Conservation (phyloP, 2,888 invertebrate genomes). For the Eudemis profundana region DNA sequence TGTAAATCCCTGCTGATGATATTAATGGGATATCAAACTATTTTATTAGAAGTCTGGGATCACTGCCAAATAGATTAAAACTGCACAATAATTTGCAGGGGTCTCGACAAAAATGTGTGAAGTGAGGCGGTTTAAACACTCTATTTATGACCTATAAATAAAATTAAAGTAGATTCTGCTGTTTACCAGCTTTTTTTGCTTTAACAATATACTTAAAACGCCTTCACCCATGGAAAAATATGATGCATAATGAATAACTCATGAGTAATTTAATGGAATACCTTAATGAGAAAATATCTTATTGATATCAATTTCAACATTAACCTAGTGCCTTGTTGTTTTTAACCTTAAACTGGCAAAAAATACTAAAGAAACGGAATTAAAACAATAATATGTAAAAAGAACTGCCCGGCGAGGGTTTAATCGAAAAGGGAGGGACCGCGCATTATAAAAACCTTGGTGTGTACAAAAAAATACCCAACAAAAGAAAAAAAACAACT, state of each 20-base stretch:
- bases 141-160: too few species aligned
- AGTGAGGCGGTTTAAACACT: too few species aligned
- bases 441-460: conserved; percentile 7
- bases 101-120: too few species aligned
- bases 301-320: background rate
- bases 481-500: conserved; percentile 14
- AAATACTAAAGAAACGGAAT: background rate
- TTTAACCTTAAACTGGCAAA: conserved; percentile 10
- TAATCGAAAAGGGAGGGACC: conserved; percentile 31
- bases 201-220: background rate
- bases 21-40: too few species aligned
- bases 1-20: too few species aligned
- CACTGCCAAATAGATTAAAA: too few species aligned
- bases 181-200: too few species aligned
- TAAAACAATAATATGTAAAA: conserved; percentile 7
- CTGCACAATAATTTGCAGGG: too few species aligned
- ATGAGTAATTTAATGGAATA: background rate
- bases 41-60: too few species aligned
- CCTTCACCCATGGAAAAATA: background rate
- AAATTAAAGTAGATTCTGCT: too few species aligned
- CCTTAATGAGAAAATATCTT: conserved; percentile 4
- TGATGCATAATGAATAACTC: background rate
- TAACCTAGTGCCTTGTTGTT: conserved; percentile 8
- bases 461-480: conserved; percentile 31
- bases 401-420: conserved; percentile 2